These are phyloP conservation scores for Pseudomyrmex concolor DNA, from an alignment of 1,140 invertebrate genomes.

Conservation along the genomic window DNA sequence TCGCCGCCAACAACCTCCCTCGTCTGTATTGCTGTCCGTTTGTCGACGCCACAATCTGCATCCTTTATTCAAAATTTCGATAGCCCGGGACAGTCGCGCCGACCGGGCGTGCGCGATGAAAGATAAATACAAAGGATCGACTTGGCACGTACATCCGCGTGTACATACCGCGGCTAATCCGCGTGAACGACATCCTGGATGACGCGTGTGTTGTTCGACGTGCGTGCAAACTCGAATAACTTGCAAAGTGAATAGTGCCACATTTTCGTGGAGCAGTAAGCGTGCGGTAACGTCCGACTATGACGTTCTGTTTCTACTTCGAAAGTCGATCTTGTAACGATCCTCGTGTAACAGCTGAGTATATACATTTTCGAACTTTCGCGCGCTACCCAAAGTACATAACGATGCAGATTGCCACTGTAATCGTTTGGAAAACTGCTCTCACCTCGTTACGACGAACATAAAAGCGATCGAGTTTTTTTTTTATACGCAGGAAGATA, in stretches of 20 bases:
- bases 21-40: constrained; percentile 30
- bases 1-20: background rate
- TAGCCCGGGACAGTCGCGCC: constrained; percentile 60
- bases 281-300: background rate
- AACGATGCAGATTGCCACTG: constrained; percentile 48
- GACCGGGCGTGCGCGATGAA: constrained; percentile 56
- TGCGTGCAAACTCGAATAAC: background rate
- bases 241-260: background rate
- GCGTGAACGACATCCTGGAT: background rate
- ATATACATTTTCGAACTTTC: constrained; percentile 66
- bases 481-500: background rate
- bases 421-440: constrained; percentile 61
- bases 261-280: background rate
- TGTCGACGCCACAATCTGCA: constrained; percentile 33
- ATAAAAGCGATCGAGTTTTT: constrained; percentile 47
- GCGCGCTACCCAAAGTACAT: constrained; percentile 50
- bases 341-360: constrained; percentile 48
- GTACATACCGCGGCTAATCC: constrained; percentile 30
- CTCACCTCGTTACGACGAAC: constrained; percentile 57
- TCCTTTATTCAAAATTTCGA: constrained; percentile 65
- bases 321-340: constrained; percentile 64
- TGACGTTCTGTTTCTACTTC: constrained; percentile 57
- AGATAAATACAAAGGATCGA: constrained; percentile 61
- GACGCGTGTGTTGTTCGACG: background rate
- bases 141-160: constrained; percentile 12